Percentiles rank a stretch among this genome's conserved stretches.
Evolutionary conservation across 2,797 vertebrate species (phyloP).

Genomic region (Rhinichthys osculus): DNA sequence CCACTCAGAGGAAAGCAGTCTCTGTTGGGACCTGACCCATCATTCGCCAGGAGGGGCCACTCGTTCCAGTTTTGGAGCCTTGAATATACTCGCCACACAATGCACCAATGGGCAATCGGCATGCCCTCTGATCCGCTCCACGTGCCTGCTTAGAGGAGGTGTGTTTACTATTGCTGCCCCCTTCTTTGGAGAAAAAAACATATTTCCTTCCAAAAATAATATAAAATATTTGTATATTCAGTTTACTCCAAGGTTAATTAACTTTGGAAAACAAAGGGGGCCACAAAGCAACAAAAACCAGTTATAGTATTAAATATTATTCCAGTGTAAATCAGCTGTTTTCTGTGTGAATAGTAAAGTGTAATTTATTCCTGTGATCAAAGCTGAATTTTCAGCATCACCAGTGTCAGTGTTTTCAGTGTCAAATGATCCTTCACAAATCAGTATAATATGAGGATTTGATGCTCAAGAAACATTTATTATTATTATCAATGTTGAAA

Average conservation of each 20-base stretch:
- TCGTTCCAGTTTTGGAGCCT: slow-evolving; percentile 34
- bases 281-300: neutral
- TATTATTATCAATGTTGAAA: too few relatives aligned
- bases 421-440: too few relatives aligned
- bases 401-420: too few relatives aligned
- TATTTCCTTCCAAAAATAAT: slow-evolving; percentile 1
- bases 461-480: too few relatives aligned
- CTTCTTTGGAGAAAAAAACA: slow-evolving; percentile 20
- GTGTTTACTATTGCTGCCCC: slow-evolving; percentile 37
- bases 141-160: slow-evolving; percentile 44
- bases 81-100: slow-evolving; percentile 58
- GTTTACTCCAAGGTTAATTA: neutral
- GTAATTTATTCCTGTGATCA: too few relatives aligned
- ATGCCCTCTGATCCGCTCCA: slow-evolving; percentile 53
- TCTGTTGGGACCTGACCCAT: slow-evolving; percentile 51
- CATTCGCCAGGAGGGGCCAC: slow-evolving; percentile 48
- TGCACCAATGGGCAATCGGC: slow-evolving; percentile 43
- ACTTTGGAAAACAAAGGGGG: neutral
- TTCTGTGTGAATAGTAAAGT: too few relatives aligned
- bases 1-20: slow-evolving; percentile 35
- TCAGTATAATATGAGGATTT: too few relatives aligned
- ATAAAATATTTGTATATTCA: slow-evolving; percentile 7
- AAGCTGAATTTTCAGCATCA: too few relatives aligned
- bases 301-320: too few relatives aligned
- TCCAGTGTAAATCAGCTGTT: too few relatives aligned